Evolutionary conservation across 2,888 invertebrate species (phyloP).

Genomic region (Oxycera nigricornis): DNA sequence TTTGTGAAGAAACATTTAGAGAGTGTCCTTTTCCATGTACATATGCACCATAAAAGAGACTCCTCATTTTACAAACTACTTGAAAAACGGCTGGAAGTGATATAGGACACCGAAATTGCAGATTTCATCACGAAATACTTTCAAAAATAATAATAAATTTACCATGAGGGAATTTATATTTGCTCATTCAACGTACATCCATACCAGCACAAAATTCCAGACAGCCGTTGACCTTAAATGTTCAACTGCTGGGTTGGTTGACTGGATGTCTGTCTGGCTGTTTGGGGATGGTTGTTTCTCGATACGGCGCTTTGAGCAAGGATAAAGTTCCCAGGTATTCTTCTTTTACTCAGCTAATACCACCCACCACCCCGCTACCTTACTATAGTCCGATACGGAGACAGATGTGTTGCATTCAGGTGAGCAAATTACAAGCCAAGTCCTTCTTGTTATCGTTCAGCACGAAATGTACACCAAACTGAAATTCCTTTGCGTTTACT

Average conservation of each 20-base stretch:
- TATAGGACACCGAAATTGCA: background rate
- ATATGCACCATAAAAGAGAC: background rate
- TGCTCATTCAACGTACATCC: background rate
- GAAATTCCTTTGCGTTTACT: background rate
- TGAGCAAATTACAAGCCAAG: constrained; percentile 34
- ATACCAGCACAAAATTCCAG: constrained; percentile 24
- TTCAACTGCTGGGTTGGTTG: constrained; percentile 21
- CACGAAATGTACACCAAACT: background rate
- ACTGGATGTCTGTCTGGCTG: constrained; percentile 30
- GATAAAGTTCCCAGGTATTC: constrained; percentile 34
- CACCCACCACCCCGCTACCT: background rate
- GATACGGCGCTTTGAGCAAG: constrained; percentile 4
- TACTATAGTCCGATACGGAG: constrained; percentile 6
- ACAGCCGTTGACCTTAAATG: constrained; percentile 38
- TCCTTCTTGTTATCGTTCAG: constrained; percentile 10
- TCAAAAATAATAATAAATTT: constrained; percentile 29
- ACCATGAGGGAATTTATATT: background rate
- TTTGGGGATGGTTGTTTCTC: constrained; percentile 16
- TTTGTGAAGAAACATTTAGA: no score
- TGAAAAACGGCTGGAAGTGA: background rate
- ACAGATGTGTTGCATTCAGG: constrained; percentile 37
- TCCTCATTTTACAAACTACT: background rate
- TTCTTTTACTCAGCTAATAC: background rate
- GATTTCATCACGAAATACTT: background rate
- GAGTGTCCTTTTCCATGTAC: no score